Base-by-base conservation (phyloP, 2,888 invertebrate species). In the Sarcophaga carnaria region DNA sequence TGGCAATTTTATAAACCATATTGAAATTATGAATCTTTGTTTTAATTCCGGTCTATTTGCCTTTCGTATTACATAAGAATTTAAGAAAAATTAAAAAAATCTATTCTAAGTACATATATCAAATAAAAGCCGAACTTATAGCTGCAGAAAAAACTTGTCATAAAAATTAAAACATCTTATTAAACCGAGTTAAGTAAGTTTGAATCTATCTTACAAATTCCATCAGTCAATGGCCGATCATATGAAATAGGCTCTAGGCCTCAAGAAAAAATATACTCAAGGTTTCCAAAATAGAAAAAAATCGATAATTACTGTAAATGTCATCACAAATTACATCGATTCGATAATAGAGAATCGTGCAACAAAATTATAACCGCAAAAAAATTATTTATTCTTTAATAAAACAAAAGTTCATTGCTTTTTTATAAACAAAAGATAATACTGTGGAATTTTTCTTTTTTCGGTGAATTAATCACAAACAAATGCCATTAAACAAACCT, bases 241-340 rank as follows among this genome's bases (percentile, higher is more conserved):
- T 17, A 12, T 14, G 14, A 54, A 54, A 14, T 54, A 54, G 17
- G 5, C 12, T 4, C 12, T 54, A 14, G 54, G 54, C 17, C 54
- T 54, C 4, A 54, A 14, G 12, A 54, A 54, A 12, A 54, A 54
- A 60, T 67, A 82, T 72, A 70, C 6, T 66, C 54, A 86, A 76
- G 66, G 75, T 86, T 80, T 59, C 27, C 45, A 49, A 27, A 71
- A 78, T 12, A 20, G 22, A 49, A 80, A 82, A 86, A 80, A 83
- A 86, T 86, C 83, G 59, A 83, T 86, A 86, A 72, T 80, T 64
- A 74, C 67, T 60, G 60, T 67, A 76, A 79, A 82, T 80, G 75
- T 71, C 79, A 79, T 62, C 49, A 69, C n/a, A 20, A 67, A 79
- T 60, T 78, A 80, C 76, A 76, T 37, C 11, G 62, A n/a, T 78